These are phyloP conservation scores for Acipenser transmontanus DNA, from an alignment of 2,797 vertebrate species.

Conservation along the genomic window DNA sequence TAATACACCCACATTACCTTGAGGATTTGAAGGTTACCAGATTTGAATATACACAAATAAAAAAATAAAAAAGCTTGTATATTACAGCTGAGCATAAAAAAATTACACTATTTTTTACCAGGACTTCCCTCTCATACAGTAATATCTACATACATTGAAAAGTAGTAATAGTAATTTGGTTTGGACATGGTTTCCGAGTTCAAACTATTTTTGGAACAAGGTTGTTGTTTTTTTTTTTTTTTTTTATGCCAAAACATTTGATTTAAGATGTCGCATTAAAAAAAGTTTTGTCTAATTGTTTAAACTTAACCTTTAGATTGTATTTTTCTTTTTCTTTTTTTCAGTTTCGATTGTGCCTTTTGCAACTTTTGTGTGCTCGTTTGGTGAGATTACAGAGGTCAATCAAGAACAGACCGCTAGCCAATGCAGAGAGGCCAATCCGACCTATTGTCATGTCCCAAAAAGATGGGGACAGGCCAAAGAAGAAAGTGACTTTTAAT, in stretches of 20 bases:
- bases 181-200: too few relatives aligned
- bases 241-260: neutral
- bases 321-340: slow-evolving; percentile 21
- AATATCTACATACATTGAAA: too few relatives aligned
- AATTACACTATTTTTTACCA: too few relatives aligned
- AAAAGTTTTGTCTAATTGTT: neutral
- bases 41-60: too few relatives aligned
- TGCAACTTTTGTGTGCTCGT: slow-evolving; percentile 74
- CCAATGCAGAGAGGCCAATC: slow-evolving; percentile 57
- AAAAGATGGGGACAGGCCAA: slow-evolving; percentile 64
- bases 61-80: too few relatives aligned
- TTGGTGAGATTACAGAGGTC: slow-evolving; percentile 62
- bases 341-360: slow-evolving; percentile 77
- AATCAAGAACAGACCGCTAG: slow-evolving; percentile 59
- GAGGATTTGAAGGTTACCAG: too few relatives aligned
- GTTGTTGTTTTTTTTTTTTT: neutral
- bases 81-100: too few relatives aligned
- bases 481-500: slow-evolving; percentile 90
- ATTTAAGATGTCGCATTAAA: too few relatives aligned
- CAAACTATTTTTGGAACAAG: too few relatives aligned
- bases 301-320: slow-evolving; percentile 15
- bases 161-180: too few relatives aligned
- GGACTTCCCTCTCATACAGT: too few relatives aligned
- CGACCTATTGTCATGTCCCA: slow-evolving; percentile 73
- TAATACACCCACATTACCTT: neutral